phyloP scores from a whole-genome alignment of 2,113 vertebrate genomes.

The Kryptolebias marmoratus region DNA sequence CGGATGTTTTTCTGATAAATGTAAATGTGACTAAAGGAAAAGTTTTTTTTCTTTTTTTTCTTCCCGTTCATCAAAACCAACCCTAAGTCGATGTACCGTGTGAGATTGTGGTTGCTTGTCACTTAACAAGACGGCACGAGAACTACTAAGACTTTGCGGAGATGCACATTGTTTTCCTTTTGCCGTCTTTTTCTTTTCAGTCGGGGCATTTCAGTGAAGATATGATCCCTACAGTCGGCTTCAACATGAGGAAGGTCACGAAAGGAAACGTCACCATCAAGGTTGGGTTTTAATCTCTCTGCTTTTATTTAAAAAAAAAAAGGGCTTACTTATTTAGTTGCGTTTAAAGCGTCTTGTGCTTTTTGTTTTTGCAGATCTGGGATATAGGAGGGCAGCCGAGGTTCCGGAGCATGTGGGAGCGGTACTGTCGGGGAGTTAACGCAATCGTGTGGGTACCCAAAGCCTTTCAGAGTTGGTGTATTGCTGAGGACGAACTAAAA shows the following conservation, averaged over 20 bases:
- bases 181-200: constrained; percentile 65
- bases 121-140: not conserved
- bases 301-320: not conserved
- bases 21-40: no score
- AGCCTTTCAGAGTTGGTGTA: not conserved
- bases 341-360: not conserved
- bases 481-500: not conserved
- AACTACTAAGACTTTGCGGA: not conserved
- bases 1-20: not conserved
- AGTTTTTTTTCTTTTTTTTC: no score
- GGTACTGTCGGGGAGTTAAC: constrained; percentile 97
- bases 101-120: no score
- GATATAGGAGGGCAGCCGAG: constrained; percentile 98
- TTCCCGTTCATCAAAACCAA: no score
- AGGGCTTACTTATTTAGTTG: not conserved
- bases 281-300: constrained; percentile 55
- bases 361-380: constrained; percentile 88
- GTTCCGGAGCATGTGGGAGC: constrained; percentile 99
- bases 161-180: not conserved
- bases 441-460: constrained; percentile 92
- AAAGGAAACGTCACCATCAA: constrained; percentile 87
- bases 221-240: constrained; percentile 90
- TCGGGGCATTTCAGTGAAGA: constrained; percentile 91
- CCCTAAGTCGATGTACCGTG: no score
- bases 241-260: constrained; percentile 89